Percentiles rank a stretch among this genome's conserved stretches.
Conservation (phyloP, 1,140 invertebrate genomes). For the Homarus americanus region DNA sequence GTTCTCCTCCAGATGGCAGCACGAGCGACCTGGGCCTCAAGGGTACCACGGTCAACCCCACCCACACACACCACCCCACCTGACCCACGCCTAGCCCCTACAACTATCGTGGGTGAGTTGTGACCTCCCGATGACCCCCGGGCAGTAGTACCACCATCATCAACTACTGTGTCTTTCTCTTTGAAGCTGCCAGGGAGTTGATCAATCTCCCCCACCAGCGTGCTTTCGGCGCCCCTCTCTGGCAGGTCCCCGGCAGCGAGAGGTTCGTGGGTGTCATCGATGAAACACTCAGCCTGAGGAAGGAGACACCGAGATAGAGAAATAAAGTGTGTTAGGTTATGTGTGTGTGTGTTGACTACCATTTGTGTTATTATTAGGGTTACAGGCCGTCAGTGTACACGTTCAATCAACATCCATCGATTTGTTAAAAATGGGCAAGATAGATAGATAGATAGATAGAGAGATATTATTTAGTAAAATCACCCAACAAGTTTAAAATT, state of each 20-base stretch:
- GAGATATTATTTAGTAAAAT: too few species aligned
- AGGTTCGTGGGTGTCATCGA: conserved; percentile 12
- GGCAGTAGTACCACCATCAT: neutral
- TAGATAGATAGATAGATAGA: too few species aligned
- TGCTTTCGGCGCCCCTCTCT: neutral
- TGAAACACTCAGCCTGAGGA: neutral
- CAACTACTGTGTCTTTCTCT: neutral
- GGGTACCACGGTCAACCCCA: neutral
- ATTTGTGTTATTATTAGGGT: too few species aligned
- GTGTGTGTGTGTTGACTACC: too few species aligned
- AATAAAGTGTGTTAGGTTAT: too few species aligned
- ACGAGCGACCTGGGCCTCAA: conserved; percentile 31
- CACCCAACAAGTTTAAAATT: too few species aligned
- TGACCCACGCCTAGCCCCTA: neutral
- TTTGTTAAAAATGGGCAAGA: too few species aligned
- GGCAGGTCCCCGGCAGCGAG: neutral
- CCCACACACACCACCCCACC: conserved; percentile 21
- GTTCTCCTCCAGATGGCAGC: conserved; percentile 22
- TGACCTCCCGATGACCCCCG: neutral
- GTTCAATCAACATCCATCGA: too few species aligned
- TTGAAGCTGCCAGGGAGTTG: neutral
- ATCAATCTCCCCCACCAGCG: neutral
- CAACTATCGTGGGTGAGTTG: neutral
- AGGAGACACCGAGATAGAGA: neutral
- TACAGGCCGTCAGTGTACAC: too few species aligned